Evolutionary conservation across 1,140 invertebrate species (phyloP).

Genomic region (Homarus americanus): DNA sequence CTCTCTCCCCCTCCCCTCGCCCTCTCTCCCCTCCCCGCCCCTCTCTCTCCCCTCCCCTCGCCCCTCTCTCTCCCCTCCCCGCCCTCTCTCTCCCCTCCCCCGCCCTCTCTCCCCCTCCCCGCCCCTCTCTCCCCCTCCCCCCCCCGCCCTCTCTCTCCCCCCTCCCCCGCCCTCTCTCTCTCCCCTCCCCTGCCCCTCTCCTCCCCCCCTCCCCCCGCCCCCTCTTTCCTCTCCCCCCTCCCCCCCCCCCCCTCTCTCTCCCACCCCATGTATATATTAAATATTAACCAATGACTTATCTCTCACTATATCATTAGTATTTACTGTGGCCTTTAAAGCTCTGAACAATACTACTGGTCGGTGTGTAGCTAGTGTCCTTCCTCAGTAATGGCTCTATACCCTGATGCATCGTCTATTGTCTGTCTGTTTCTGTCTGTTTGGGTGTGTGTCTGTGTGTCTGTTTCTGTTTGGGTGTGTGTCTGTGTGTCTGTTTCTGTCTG

Average conservation of each 20-base stretch:
- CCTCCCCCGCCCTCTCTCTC: background rate
- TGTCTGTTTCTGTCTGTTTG: too few species aligned
- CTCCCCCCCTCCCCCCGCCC: background rate
- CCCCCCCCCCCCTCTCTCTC: constrained; percentile 9
- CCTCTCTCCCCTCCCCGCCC: background rate
- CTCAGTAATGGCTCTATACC: too few species aligned
- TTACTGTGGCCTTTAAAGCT: too few species aligned
- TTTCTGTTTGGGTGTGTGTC: too few species aligned
- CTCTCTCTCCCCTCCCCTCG: background rate
- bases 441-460: too few species aligned
- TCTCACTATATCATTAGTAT: too few species aligned
- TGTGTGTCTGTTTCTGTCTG: too few species aligned
- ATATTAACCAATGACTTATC: too few species aligned
- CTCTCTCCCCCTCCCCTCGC: constrained; percentile 10
- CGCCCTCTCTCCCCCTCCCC: background rate
- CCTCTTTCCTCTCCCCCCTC: background rate
- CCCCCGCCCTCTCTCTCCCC: background rate
- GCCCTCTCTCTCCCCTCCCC: background rate
- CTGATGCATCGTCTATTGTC: too few species aligned
- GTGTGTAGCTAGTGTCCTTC: too few species aligned
- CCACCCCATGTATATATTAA: too few species aligned
- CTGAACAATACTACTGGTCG: too few species aligned
- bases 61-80: background rate
- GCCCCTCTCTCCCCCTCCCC: background rate
- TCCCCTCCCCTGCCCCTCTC: background rate